phyloP scores from a whole-genome alignment of 2,888 invertebrate species.

The Lampropteryx suffumata region DNA sequence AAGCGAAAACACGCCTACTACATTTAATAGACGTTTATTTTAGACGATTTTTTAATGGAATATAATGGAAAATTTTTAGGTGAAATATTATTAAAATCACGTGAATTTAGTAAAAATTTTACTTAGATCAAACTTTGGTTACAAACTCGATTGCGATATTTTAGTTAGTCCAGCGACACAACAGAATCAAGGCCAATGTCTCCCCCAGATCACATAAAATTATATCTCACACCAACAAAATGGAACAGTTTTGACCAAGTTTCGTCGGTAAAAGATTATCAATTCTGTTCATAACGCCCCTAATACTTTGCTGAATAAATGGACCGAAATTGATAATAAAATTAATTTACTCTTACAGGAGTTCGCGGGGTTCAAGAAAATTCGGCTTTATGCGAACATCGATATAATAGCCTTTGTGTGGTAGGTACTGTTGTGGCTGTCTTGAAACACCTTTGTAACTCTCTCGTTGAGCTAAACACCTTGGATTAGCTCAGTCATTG shows the following conservation, averaged over 20 bases:
- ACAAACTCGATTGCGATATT: too few relatives aligned
- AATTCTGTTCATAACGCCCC: constrained; percentile 32
- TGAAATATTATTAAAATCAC: too few relatives aligned
- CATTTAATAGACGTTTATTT: too few relatives aligned
- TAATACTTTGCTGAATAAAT: constrained; percentile 38
- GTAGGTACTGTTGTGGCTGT: constrained; percentile 31
- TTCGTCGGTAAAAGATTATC: constrained; percentile 31
- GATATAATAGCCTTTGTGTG: constrained; percentile 40
- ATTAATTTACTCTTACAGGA: constrained; percentile 39
- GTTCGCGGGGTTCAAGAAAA: constrained; percentile 27
- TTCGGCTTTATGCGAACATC: constrained; percentile 30
- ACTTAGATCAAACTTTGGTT: too few relatives aligned
- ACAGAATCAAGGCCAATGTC: not conserved
- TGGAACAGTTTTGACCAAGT: constrained; percentile 21
- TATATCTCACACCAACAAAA: constrained; percentile 13
- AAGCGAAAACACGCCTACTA: too few relatives aligned
- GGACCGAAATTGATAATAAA: constrained; percentile 41
- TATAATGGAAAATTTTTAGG: too few relatives aligned
- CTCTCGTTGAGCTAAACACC: constrained; percentile 17
- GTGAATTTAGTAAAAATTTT: too few relatives aligned
- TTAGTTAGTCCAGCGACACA: too few relatives aligned
- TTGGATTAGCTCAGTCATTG: constrained; percentile 22
- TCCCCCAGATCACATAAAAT: constrained; percentile 1
- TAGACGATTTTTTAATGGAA: too few relatives aligned
- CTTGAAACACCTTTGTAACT: constrained; percentile 27